These are phyloP conservation scores for Aspidapion aeneum DNA, from an alignment of 2,888 invertebrate genomes.

Conservation along the genomic window DNA sequence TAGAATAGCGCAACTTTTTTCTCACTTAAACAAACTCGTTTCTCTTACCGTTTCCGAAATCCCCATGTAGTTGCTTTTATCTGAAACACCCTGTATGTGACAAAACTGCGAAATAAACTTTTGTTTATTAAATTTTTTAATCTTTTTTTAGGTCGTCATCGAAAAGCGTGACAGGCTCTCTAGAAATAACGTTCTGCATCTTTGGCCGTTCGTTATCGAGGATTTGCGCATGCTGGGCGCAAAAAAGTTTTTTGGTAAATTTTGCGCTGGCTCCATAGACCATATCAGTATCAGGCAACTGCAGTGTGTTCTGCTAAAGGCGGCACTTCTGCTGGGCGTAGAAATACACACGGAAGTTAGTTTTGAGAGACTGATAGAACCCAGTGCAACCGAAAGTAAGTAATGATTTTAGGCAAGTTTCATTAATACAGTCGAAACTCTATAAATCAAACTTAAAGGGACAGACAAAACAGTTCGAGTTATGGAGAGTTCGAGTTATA, in stretches of 20 bases:
- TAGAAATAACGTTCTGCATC: constrained; percentile 94
- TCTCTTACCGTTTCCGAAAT: too few relatives aligned
- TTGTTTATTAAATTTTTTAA: too few relatives aligned
- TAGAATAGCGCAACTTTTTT: too few relatives aligned
- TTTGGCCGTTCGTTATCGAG: constrained; percentile 98
- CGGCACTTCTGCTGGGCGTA: constrained; percentile 89
- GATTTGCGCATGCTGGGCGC: constrained; percentile 92
- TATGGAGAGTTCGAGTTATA: too few relatives aligned
- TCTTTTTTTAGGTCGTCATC: constrained; percentile 69
- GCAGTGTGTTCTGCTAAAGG: constrained; percentile 94
- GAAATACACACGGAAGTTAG: constrained; percentile 92
- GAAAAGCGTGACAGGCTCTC: constrained; percentile 95
- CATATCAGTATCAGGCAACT: constrained; percentile 97
- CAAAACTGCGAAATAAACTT: too few relatives aligned
- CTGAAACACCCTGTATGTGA: too few relatives aligned
- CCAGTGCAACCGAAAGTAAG: constrained; percentile 58
- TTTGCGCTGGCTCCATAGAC: constrained; percentile 97
- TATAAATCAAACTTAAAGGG: not conserved
- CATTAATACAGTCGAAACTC: too few relatives aligned
- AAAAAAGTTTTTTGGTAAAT: constrained; percentile 98
- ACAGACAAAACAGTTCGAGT: not conserved
- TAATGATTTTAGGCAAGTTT: constrained; percentile 7
- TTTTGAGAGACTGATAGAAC: constrained; percentile 82
- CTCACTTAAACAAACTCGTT: too few relatives aligned
- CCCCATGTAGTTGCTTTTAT: too few relatives aligned